These are phyloP conservation scores for Hydriomena furcata DNA, from an alignment of 2,888 invertebrate genomes.

Conservation along the genomic window DNA sequence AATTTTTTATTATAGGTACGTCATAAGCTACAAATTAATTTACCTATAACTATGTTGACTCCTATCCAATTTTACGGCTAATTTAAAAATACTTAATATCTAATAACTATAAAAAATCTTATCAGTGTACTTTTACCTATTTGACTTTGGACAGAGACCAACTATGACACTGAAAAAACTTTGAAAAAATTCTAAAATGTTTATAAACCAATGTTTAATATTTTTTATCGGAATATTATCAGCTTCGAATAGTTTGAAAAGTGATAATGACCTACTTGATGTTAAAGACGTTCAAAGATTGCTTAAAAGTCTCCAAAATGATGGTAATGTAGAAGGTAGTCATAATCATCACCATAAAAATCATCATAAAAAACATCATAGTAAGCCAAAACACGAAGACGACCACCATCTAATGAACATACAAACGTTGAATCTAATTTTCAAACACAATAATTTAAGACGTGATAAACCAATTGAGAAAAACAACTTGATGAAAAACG, in stretches of 20 bases:
- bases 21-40: conserved; percentile 1
- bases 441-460: conserved; percentile 26
- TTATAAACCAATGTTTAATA: neutral
- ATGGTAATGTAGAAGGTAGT: neutral
- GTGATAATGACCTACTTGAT: neutral
- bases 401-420: conserved; percentile 21
- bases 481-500: neutral
- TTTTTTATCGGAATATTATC: conserved; percentile 8
- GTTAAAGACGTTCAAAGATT: conserved; percentile 9
- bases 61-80: conserved; percentile 21
- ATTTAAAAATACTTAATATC: conserved; percentile 14
- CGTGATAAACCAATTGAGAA: neutral
- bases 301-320: neutral
- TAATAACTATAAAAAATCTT: conserved; percentile 13
- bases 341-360: conserved; percentile 1
- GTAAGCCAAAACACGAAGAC: neutral
- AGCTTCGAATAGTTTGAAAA: neutral
- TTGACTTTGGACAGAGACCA: conserved; percentile 5
- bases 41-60: neutral
- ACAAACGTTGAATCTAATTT: conserved; percentile 27
- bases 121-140: conserved; percentile 1
- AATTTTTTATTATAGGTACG: too few species aligned
- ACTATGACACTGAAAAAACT: neutral
- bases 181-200: conserved; percentile 8
- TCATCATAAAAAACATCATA: conserved; percentile 7